These are phyloP conservation scores for Pachyramphus minor DNA, from an alignment of 2,113 vertebrate species.

Conservation along the genomic window DNA sequence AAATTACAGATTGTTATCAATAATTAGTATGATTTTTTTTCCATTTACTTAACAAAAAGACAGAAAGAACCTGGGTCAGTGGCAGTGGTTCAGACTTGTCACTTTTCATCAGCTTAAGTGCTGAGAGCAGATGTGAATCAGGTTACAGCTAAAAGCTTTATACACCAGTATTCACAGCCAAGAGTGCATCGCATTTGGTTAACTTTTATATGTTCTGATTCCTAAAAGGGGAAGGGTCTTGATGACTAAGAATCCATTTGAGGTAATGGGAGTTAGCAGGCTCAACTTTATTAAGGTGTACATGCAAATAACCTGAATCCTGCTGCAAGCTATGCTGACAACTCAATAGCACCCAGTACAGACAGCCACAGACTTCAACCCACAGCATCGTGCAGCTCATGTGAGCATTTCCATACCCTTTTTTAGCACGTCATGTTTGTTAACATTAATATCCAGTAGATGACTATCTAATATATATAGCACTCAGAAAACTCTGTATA, in stretches of 20 bases:
- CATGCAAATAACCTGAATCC: conserved; percentile 4
- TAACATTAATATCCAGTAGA: neutral
- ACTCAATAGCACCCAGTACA: neutral
- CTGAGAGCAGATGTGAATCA: conserved; percentile 63
- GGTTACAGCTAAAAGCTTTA: conserved; percentile 69
- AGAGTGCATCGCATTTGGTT: conserved; percentile 53
- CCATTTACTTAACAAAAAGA: conserved; percentile 49
- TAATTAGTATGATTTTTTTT: conserved; percentile 47
- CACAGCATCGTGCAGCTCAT: neutral
- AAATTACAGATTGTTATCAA: conserved; percentile 59
- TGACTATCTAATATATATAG: neutral
- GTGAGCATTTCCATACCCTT: neutral
- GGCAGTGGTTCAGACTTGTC: conserved; percentile 56
- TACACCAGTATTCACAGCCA: conserved; percentile 51
- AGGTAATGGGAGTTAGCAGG: conserved; percentile 26
- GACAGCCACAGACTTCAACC: neutral
- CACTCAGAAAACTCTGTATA: neutral
- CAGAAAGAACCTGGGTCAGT: conserved; percentile 25
- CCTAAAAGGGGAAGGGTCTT: conserved; percentile 43
- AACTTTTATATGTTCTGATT: conserved; percentile 36
- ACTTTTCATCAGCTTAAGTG: conserved; percentile 63
- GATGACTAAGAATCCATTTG: conserved; percentile 50
- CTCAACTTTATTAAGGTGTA: neutral
- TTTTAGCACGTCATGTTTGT: neutral
- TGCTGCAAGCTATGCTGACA: neutral